Conservation (phyloP, 2,797 vertebrate genomes). For the Acestrorhynchus altus region DNA sequence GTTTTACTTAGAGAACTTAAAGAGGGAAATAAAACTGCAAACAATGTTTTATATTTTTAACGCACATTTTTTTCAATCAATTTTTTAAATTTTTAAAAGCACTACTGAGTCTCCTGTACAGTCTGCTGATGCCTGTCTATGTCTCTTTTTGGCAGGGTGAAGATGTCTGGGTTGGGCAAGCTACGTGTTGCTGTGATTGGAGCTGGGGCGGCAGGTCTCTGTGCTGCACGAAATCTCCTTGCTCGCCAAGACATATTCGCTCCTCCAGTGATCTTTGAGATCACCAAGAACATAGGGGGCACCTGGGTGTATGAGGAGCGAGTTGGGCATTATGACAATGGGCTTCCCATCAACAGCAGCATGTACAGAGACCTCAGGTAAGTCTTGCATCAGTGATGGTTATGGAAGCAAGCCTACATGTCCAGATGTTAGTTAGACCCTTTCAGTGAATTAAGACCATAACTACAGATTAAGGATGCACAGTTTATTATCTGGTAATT, state of each 20-base stretch:
- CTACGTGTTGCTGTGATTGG: slow-evolving; percentile 72
- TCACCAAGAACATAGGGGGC: slow-evolving; percentile 65
- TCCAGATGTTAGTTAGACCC: too few species aligned
- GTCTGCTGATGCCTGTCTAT: not conserved
- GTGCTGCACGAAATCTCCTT: slow-evolving; percentile 69
- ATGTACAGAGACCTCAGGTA: slow-evolving; percentile 76
- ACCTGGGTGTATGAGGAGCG: slow-evolving; percentile 74
- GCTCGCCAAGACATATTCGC: slow-evolving; percentile 61
- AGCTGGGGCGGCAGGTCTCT: slow-evolving; percentile 71
- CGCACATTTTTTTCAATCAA: too few species aligned
- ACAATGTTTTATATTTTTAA: too few species aligned
- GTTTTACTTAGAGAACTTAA: too few species aligned
- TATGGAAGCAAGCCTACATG: too few species aligned
- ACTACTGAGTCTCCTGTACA: not conserved
- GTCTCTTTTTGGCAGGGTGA: slow-evolving; percentile 4
- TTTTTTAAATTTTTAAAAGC: too few species aligned
- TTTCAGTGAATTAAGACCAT: too few species aligned
- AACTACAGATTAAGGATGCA: too few species aligned
- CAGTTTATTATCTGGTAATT: too few species aligned
- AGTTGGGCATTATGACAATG: slow-evolving; percentile 48
- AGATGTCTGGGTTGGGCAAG: slow-evolving; percentile 54
- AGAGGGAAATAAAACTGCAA: too few species aligned
- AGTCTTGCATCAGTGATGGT: not conserved
- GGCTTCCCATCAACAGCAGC: slow-evolving; percentile 66
- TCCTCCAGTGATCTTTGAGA: slow-evolving; percentile 70